These are phyloP conservation scores for Calidris pugnax DNA, from an alignment of 2,113 vertebrate species.

Conservation along the genomic window DNA sequence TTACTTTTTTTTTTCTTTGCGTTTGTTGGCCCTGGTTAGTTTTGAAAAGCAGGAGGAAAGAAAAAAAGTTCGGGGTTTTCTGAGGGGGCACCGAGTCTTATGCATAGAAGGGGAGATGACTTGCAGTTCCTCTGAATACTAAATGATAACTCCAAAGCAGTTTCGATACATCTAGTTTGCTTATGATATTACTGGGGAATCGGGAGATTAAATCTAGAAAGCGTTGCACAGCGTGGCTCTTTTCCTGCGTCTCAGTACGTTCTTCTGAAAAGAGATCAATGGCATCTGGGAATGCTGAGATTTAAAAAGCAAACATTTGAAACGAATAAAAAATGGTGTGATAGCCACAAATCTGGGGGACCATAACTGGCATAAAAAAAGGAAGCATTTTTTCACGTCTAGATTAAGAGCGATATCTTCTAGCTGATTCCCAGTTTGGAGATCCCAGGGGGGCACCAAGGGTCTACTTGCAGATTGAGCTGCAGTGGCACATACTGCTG, in stretches of 20 bases:
- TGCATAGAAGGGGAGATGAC: not conserved
- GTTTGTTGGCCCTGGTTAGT: slow-evolving; percentile 50
- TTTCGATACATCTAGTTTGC: not conserved
- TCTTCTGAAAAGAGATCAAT: not conserved
- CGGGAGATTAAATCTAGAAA: not conserved
- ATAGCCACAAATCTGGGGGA: not conserved
- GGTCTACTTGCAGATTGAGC: not conserved
- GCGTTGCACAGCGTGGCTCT: not conserved
- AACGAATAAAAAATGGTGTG: not conserved
- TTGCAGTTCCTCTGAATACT: not conserved
- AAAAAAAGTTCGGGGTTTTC: slow-evolving; percentile 33
- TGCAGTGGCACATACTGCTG: not conserved
- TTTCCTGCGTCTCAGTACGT: not conserved
- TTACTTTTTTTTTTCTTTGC: slow-evolving; percentile 11
- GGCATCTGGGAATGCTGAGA: not conserved
- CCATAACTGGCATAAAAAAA: not conserved
- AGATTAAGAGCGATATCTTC: not conserved
- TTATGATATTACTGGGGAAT: not conserved
- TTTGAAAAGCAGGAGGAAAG: slow-evolving; percentile 36
- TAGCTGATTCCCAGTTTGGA: not conserved
- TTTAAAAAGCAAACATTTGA: not conserved
- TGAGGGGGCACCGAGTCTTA: not conserved
- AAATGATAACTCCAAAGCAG: not conserved
- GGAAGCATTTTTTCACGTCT: not conserved
- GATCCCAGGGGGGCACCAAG: not conserved